These are phyloP conservation scores for Cyclina sinensis DNA, from an alignment of 1,140 invertebrate species.

Conservation along the genomic window DNA sequence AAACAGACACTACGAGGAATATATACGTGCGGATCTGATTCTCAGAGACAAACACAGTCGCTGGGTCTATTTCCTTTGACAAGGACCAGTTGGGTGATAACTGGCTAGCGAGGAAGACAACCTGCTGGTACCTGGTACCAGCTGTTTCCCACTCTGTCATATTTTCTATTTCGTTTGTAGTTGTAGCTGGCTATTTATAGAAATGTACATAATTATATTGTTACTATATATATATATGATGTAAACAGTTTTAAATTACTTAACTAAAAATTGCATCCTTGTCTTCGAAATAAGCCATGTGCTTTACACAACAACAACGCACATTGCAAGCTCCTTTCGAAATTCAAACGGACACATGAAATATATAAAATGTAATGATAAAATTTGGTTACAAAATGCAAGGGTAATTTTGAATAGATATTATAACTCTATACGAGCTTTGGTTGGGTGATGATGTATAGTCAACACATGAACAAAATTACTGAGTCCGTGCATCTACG, in stretches of 20 bases:
- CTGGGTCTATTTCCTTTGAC: neutral
- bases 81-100: constrained; percentile 40
- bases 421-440: too few relatives aligned
- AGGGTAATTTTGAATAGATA: too few relatives aligned
- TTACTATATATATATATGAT: too few relatives aligned
- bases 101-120: constrained; percentile 22
- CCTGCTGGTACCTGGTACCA: constrained; percentile 32
- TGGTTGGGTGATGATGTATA: too few relatives aligned
- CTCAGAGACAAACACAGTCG: constrained; percentile 37
- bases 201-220: too few relatives aligned
- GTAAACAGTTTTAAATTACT: too few relatives aligned
- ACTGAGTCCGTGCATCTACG: too few relatives aligned
- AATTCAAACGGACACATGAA: constrained; percentile 74
- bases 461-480: too few relatives aligned
- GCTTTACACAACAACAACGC: constrained; percentile 77
- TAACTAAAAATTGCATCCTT: too few relatives aligned
- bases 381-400: too few relatives aligned
- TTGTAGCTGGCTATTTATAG: neutral
- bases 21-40: constrained; percentile 10
- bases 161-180: neutral
- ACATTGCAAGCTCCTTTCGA: constrained; percentile 77
- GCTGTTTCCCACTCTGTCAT: constrained; percentile 30
- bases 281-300: constrained; percentile 43
- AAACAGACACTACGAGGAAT: too few relatives aligned
- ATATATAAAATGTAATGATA: too few relatives aligned